These are phyloP conservation scores for Lutjanus argentimaculatus DNA, from an alignment of 2,797 vertebrate genomes.

Conservation along the genomic window DNA sequence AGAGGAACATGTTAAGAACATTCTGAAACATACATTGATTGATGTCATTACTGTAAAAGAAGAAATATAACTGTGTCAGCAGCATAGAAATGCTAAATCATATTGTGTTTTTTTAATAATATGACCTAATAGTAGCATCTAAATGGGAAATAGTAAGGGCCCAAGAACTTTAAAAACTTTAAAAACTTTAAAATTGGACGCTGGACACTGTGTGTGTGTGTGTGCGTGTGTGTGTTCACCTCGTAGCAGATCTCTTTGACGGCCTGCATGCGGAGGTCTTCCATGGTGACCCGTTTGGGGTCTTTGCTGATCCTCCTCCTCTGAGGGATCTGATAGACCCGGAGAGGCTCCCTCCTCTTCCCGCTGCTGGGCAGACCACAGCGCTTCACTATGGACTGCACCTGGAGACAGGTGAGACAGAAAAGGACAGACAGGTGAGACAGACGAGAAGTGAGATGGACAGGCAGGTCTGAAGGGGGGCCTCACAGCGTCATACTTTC, in stretches of 20 bases:
- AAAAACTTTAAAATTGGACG: too few relatives aligned
- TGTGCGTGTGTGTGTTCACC: constrained; percentile 55
- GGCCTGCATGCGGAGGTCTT: constrained; percentile 92
- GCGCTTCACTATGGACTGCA: constrained; percentile 89
- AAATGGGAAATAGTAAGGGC: too few relatives aligned
- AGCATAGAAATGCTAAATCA: too few relatives aligned
- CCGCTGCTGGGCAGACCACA: constrained; percentile 93
- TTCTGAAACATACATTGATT: too few relatives aligned
- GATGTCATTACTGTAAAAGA: too few relatives aligned
- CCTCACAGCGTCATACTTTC: too few relatives aligned
- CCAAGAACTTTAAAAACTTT: too few relatives aligned
- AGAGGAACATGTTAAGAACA: background rate
- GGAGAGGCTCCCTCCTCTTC: constrained; percentile 89
- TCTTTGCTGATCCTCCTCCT: constrained; percentile 90
- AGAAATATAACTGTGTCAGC: too few relatives aligned
- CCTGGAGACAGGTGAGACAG: constrained; percentile 53
- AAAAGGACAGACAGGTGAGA: background rate
- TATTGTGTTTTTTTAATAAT: too few relatives aligned
- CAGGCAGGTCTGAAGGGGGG: background rate
- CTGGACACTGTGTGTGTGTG: background rate
- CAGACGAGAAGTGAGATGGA: background rate
- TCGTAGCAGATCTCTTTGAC: constrained; percentile 96
- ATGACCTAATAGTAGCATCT: too few relatives aligned
- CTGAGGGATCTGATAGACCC: constrained; percentile 94
- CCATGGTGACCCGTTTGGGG: constrained; percentile 88